Base-by-base conservation (phyloP, 2,113 vertebrate genomes). In the Micronycteris hirsuta region DNA sequence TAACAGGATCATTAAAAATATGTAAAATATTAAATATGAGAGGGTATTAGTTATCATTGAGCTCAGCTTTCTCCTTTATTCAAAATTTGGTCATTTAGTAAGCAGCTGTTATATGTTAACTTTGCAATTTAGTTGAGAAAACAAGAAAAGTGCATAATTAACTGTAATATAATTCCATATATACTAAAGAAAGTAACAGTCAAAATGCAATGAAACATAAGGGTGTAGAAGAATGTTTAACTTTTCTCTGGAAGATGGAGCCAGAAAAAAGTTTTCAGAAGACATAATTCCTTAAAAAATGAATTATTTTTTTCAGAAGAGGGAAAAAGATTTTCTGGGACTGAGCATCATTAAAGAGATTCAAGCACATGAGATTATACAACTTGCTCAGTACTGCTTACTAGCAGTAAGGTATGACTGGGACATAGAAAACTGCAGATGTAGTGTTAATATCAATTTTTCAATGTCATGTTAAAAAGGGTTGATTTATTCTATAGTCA, bases 11-110 rank as follows among this genome's bases (percentile, higher is more conserved):
- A 77, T 74, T 95, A 89, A 95, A 86, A 43, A 26, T 80, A 74
- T 38, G 67, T 89, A 47, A 86, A 97, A 82, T 63, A 86, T 86
- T 31, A 94, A 92, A 63, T 87, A 80, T 70, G 56, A 93, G 82
- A 74, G 33, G 22, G 28, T 52, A 10, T 82, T 36, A 61, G 41
- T 65, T 82, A 65, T 74, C 7, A 61, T 93, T 22, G 61, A 93
- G 9, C 13, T 93, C 78, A 68, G 84, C 26, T 86, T 95, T 92
- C 33, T 82, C 36, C 36, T 93, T 78, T 83, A 80, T 78, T 89
- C 16, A 76, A 68, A 91, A 84, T 92, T 67, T 93, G 76, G 19
- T 68, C 61, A 70, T 94, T 94, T 96, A 87, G 63, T 77, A 89
- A 96, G 20, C 31, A 92, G 86, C 20, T 83, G 74, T 93, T 73